These are phyloP conservation scores for Rhingia rostrata DNA, from an alignment of 2,888 invertebrate genomes.

Conservation along the genomic window DNA sequence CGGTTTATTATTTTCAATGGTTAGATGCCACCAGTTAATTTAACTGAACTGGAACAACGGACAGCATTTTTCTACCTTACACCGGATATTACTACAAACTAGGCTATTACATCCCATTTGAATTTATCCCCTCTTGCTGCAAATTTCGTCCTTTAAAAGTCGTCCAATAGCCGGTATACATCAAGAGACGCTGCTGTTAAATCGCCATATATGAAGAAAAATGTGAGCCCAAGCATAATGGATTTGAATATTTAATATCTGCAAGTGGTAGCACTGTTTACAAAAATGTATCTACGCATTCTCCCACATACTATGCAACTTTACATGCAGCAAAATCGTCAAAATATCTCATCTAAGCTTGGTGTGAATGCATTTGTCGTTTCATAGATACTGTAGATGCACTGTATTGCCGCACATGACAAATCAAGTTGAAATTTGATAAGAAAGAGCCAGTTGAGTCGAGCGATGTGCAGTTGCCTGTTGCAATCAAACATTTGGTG, in stretches of 20 bases:
- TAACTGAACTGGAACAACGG: too few species aligned
- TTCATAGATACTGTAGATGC: slow-evolving; percentile 10
- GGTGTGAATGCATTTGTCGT: slow-evolving; percentile 49
- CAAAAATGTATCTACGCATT: background rate
- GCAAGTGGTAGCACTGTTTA: background rate
- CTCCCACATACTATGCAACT: background rate
- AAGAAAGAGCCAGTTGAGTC: slow-evolving; percentile 17
- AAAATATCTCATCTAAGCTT: slow-evolving; percentile 6
- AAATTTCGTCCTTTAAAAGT: too few species aligned
- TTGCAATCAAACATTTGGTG: background rate
- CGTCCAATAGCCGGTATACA: too few species aligned
- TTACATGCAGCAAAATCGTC: background rate
- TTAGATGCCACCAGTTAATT: too few species aligned
- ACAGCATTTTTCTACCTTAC: too few species aligned
- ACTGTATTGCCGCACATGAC: slow-evolving; percentile 32
- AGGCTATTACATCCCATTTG: too few species aligned
- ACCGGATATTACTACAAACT: too few species aligned
- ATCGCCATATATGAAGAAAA: too few species aligned
- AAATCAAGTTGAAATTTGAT: slow-evolving; percentile 55
- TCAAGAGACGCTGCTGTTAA: too few species aligned
- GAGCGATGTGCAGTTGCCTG: background rate
- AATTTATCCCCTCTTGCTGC: too few species aligned
- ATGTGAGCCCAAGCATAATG: background rate
- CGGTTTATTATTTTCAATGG: too few species aligned
- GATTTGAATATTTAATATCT: background rate